Evolutionary conservation across 2,113 vertebrate species (phyloP).

Genomic region (Sinocyclocheilus anshuiensis): DNA sequence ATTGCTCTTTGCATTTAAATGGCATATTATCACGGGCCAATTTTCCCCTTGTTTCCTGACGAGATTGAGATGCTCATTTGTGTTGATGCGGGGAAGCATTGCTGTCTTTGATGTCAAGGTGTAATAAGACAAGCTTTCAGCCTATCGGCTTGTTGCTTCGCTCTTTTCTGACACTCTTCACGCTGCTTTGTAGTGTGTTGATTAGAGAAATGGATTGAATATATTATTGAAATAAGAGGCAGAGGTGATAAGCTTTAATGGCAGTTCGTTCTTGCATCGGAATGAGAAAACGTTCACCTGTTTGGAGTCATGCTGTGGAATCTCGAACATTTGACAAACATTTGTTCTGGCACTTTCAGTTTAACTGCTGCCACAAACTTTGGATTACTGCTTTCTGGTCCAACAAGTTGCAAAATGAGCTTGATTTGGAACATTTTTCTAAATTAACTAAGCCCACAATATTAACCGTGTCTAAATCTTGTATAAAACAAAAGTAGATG

Average conservation of each 20-base stretch:
- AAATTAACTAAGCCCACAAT: not conserved
- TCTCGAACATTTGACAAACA: constrained; percentile 14
- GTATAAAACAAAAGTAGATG: not conserved
- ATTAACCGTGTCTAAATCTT: not conserved
- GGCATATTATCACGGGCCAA: constrained; percentile 66
- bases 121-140: constrained; percentile 48
- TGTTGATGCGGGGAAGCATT: constrained; percentile 22
- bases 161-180: not conserved
- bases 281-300: constrained; percentile 20
- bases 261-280: constrained; percentile 27
- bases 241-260: constrained; percentile 46
- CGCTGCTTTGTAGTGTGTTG: not conserved
- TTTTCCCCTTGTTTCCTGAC: constrained; percentile 53
- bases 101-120: constrained; percentile 49
- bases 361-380: not conserved
- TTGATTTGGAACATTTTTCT: constrained; percentile 33
- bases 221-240: constrained; percentile 40
- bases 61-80: constrained; percentile 56
- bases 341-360: not conserved
- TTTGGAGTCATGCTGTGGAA: not conserved
- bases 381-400: not conserved
- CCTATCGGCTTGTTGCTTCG: constrained; percentile 11
- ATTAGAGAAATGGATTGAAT: constrained; percentile 40
- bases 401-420: constrained; percentile 8
- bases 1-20: constrained; percentile 76